A percentile compares a stretch with the other conserved stretches of the same genome.
These are phyloP conservation scores for Drosophila kuntzei DNA, from an alignment of 2,888 invertebrate genomes.

Conservation along the genomic window DNA sequence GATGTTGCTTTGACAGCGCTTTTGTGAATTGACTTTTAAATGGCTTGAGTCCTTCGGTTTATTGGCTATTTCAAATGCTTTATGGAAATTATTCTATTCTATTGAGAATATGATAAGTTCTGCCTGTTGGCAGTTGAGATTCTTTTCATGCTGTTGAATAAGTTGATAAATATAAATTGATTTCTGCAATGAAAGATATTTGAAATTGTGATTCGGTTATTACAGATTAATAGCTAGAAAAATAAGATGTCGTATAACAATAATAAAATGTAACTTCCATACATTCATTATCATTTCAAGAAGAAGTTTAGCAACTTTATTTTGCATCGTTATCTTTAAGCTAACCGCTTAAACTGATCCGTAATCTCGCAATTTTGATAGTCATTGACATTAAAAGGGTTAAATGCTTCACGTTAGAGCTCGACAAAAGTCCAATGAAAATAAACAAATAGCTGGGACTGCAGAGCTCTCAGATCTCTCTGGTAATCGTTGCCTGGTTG, in stretches of 20 bases:
- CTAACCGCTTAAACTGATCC: background rate
- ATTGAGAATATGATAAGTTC: background rate
- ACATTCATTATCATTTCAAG: background rate
- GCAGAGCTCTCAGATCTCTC: slow-evolving; percentile 11
- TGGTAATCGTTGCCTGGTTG: slow-evolving; percentile 59
- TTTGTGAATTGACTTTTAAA: slow-evolving; percentile 70
- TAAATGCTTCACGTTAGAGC: slow-evolving; percentile 33
- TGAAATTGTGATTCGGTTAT: background rate
- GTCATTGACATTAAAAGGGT: slow-evolving; percentile 41
- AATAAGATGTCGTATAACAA: too few relatives aligned
- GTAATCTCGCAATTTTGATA: slow-evolving; percentile 13
- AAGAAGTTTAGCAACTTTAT: background rate
- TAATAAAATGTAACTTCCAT: too few relatives aligned
- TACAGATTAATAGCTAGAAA: too few relatives aligned
- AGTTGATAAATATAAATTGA: slow-evolving; percentile 3
- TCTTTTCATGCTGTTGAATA: background rate
- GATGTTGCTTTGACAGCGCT: slow-evolving; percentile 58
- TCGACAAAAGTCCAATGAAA: slow-evolving; percentile 54
- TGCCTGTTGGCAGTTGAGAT: background rate
- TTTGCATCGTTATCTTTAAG: background rate
- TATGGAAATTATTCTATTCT: slow-evolving; percentile 37
- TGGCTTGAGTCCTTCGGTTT: slow-evolving; percentile 54
- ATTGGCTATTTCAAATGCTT: slow-evolving; percentile 57
- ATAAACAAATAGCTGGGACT: slow-evolving; percentile 51
- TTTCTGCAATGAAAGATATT: background rate